Evolutionary conservation across 2,113 vertebrate genomes (phyloP), one percentile per base, ranked within the genome.

Genomic region (Thunnus thynnus): DNA sequence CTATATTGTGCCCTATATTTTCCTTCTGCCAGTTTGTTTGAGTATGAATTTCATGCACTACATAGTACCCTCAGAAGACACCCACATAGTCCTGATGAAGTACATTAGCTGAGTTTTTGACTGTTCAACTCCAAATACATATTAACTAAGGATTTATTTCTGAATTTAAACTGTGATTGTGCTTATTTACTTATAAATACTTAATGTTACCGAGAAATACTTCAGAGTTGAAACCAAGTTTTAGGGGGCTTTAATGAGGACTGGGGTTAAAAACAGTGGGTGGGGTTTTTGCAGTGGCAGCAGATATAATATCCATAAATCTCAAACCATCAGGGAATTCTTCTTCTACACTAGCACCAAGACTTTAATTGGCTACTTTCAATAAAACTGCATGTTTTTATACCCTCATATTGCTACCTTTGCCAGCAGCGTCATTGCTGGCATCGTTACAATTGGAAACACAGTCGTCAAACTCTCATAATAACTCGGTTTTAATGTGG

Each of bases 331-430:
- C 4, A 5, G 36, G 72, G 72, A 65, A 66, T 46, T 22, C 5
- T 52, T 66, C 55, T n/a, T 66, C 76, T 17, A 36, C 71, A 64
- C 66, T 32, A 72, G 71, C 44, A 63, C 32, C 57, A 7, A 27
- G 67, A 56, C 32, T 68, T 66, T 70, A 86, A 80, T 66, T 73
- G 72, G 63, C 18, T 36, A 0, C 54, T 36, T 80, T 64, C 60
- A 63, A 71, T 78, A 46, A 51, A 72, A 72, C 51, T 55, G 77
- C 58, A 3, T 32, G 18, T 70, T 79, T 84, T 61, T 55, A 63
- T 68, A 20, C 47, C 32, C 72, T 61, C 36, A 66, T 51, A 66
- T 76, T 69, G 9, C 47, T 54, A 18, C 62, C 27, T 50, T 68
- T 64, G 67, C 62, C 57, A 4, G 46, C 36, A 25, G 67, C 47